phyloP scores from a whole-genome alignment of 2,113 vertebrate genomes.

The Columba janthina region DNA sequence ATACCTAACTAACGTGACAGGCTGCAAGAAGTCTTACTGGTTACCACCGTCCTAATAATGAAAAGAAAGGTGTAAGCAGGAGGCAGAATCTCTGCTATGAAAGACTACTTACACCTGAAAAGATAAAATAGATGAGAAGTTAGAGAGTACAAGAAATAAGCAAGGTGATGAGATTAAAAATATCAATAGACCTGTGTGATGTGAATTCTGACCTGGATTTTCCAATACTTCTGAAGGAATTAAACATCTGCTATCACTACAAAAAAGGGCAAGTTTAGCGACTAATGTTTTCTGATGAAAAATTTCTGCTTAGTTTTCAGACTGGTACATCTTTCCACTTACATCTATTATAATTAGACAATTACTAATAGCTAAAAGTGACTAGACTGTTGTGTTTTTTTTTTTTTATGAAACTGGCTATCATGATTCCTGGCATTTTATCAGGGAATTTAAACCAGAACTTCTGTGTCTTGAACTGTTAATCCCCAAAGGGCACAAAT shows the following conservation, averaged over 20 bases:
- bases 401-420: not conserved
- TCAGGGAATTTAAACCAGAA: not conserved
- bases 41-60: not conserved
- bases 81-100: not conserved
- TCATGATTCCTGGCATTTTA: not conserved
- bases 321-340: not conserved
- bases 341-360: fast-evolving
- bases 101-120: not conserved
- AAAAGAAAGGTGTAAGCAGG: not conserved
- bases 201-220: not conserved
- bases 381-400: not conserved
- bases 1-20: not conserved
- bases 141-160: not conserved
- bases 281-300: not conserved
- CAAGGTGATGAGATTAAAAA: not conserved
- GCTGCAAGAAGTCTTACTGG: not conserved
- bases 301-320: not conserved
- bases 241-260: not conserved
- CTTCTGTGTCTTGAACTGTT: not conserved
- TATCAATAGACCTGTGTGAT: not conserved
- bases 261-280: not conserved
- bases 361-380: fast-evolving
- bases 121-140: not conserved
- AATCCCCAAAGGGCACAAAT: not conserved
- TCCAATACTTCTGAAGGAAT: not conserved